These are phyloP conservation scores for Ochotona curzoniae DNA, from an alignment of 2,113 vertebrate genomes.

Conservation along the genomic window DNA sequence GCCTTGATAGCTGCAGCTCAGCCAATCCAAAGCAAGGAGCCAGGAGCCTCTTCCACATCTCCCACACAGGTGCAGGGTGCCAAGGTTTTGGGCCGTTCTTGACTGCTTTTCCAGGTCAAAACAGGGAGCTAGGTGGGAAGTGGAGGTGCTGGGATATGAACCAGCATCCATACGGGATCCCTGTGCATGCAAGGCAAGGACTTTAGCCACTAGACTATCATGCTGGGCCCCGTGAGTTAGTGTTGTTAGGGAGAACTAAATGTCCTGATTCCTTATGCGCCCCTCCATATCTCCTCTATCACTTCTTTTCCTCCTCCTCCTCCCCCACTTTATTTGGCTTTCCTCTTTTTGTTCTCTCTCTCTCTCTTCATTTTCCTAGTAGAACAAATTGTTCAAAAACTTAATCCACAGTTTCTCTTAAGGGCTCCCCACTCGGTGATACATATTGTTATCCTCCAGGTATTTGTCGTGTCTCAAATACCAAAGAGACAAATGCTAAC, in stretches of 20 bases:
- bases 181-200: too few species aligned
- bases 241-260: neutral
- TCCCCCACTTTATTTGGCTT: neutral
- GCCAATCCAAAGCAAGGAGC: too few species aligned
- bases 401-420: neutral
- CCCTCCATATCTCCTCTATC: neutral
- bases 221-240: neutral
- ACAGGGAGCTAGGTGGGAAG: too few species aligned
- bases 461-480: slow-evolving; percentile 19
- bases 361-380: slow-evolving; percentile 31
- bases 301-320: neutral
- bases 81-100: too few species aligned
- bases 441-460: neutral
- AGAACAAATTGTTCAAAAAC: slow-evolving; percentile 1
- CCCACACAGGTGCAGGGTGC: too few species aligned
- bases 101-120: too few species aligned
- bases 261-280: neutral
- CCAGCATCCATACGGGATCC: too few species aligned
- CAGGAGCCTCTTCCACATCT: too few species aligned
- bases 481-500: neutral
- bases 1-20: too few species aligned
- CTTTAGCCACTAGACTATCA: too few species aligned
- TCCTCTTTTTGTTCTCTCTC: neutral
- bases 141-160: too few species aligned
- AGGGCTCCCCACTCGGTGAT: neutral